These are phyloP conservation scores for Ophthalmolycus amberensis DNA, from an alignment of 2,113 vertebrate genomes.

Conservation along the genomic window DNA sequence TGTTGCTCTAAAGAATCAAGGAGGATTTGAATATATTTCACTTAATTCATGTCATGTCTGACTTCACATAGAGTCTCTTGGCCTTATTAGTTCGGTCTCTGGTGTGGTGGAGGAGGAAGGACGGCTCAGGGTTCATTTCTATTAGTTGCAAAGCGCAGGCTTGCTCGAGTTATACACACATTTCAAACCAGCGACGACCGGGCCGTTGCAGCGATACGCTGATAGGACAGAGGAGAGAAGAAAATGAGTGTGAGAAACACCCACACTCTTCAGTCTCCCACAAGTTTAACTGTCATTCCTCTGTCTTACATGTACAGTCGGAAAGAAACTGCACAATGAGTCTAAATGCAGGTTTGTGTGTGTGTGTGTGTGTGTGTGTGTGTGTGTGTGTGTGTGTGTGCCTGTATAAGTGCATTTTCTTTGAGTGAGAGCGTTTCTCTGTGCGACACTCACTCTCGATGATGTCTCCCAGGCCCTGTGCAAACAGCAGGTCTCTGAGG, in stretches of 20 bases:
- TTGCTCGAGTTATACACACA: constrained; percentile 81
- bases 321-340: constrained; percentile 24
- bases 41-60: constrained; percentile 1
- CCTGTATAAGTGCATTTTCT: neutral
- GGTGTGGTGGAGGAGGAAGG: constrained; percentile 62
- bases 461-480: constrained; percentile 97
- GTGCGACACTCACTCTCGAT: constrained; percentile 91
- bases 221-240: constrained; percentile 77
- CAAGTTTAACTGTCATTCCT: constrained; percentile 15
- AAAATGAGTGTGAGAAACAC: constrained; percentile 63
- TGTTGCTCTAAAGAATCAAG: neutral
- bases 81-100: constrained; percentile 53
- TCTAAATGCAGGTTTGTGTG: neutral
- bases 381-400: neutral
- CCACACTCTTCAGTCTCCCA: constrained; percentile 22
- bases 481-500: constrained; percentile 92
- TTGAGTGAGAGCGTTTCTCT: neutral
- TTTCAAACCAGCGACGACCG: constrained; percentile 83
- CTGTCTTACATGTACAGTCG: constrained; percentile 26
- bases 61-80: constrained; percentile 3
- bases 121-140: constrained; percentile 49
- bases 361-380: neutral
- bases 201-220: constrained; percentile 78
- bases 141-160: constrained; percentile 78
- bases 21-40: neutral